Conservation (phyloP, 2,797 vertebrate genomes). For the Liasis olivaceus region DNA sequence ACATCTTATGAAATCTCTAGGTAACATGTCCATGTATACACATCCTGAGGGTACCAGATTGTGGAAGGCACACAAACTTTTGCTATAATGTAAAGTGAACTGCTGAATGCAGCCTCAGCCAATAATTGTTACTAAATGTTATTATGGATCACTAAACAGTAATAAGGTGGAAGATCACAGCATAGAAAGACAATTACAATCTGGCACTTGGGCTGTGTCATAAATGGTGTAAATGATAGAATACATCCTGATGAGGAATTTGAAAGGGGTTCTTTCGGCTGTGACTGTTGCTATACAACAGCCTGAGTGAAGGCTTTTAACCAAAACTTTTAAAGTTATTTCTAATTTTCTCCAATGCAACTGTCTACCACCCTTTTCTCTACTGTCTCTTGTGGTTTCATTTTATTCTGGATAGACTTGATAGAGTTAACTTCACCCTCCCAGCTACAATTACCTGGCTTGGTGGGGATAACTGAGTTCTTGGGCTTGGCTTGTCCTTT, state of each 20-base stretch:
- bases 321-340: not conserved
- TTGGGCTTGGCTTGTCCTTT: not conserved
- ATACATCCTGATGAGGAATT: not conserved
- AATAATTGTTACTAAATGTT: not conserved
- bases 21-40: not conserved
- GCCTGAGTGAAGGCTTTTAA: not conserved
- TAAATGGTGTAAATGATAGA: not conserved
- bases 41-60: not conserved
- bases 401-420: not conserved
- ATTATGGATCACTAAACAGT: not conserved
- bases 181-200: not conserved
- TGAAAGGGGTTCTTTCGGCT: not conserved
- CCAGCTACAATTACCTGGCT: not conserved
- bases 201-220: not conserved
- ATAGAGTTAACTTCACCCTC: not conserved
- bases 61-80: no score
- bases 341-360: not conserved
- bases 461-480: not conserved
- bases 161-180: not conserved
- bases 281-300: not conserved
- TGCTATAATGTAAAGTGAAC: not conserved
- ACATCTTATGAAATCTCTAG: not conserved
- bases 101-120: not conserved
- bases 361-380: not conserved
- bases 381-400: not conserved